phyloP scores from a whole-genome alignment of 1,140 invertebrate species.

The Prorops nasuta region DNA sequence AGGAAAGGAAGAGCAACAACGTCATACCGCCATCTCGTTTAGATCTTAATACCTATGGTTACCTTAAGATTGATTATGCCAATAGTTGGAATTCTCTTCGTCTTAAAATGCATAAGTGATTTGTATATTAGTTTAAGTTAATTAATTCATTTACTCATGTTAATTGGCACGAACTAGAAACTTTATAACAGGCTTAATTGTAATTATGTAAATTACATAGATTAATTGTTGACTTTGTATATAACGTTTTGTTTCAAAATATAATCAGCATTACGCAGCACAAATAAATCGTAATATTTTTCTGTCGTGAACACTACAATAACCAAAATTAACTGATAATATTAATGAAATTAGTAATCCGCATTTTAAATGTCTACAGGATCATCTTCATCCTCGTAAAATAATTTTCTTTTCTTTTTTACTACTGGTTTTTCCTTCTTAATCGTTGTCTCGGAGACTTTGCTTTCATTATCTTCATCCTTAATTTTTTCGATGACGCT shows the following conservation, averaged over 20 bases:
- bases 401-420: slow-evolving; percentile 27
- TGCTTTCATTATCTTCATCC: background rate
- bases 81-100: slow-evolving; percentile 71
- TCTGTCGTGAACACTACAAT: too few species aligned
- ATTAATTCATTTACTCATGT: background rate
- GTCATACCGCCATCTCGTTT: slow-evolving; percentile 52
- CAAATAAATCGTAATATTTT: too few species aligned
- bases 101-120: slow-evolving; percentile 62
- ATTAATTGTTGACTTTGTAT: too few species aligned
- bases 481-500: background rate
- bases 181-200: background rate
- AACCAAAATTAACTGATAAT: too few species aligned
- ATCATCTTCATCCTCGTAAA: slow-evolving; percentile 4
- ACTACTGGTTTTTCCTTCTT: too few species aligned
- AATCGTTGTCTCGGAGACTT: too few species aligned
- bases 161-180: slow-evolving; percentile 1
- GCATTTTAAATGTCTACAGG: slow-evolving; percentile 11
- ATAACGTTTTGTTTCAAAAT: too few species aligned
- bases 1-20: too few species aligned
- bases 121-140: background rate
- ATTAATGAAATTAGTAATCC: too few species aligned
- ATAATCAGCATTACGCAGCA: too few species aligned
- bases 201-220: background rate
- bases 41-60: slow-evolving; percentile 67
- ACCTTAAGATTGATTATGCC: slow-evolving; percentile 73